Conservation (phyloP, 2,113 vertebrate species). For the Myanophis thanlyinensis region DNA sequence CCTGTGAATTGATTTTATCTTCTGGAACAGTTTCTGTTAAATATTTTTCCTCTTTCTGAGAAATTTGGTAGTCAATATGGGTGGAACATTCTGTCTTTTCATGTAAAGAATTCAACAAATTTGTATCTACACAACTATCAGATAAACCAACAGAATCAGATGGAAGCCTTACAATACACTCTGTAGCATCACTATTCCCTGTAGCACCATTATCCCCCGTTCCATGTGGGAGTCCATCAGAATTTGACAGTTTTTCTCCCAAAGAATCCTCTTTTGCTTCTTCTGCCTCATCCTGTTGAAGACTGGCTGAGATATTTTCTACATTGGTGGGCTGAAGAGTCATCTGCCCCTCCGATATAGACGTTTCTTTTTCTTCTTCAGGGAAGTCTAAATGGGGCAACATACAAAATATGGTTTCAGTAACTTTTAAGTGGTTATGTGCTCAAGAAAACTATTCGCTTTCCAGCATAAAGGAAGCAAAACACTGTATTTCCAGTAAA, state of each 20-base stretch:
- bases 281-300: conserved; percentile 17
- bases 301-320: background rate
- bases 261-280: background rate
- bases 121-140: background rate
- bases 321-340: conserved; percentile 15
- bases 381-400: conserved; percentile 57
- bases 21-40: background rate
- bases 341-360: conserved; percentile 24
- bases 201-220: background rate
- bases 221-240: background rate
- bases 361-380: background rate
- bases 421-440: background rate
- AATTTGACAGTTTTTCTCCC: background rate
- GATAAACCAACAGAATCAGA: background rate
- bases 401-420: conserved; percentile 25
- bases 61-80: background rate
- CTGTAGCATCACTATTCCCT: background rate
- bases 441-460: background rate
- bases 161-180: background rate
- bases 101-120: background rate
- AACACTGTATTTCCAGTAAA: background rate
- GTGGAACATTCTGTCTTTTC: background rate
- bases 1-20: background rate
- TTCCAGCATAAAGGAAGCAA: background rate
- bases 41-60: background rate